Base-by-base conservation (phyloP, 2,888 invertebrate species). In the Dynastes grantii region DNA sequence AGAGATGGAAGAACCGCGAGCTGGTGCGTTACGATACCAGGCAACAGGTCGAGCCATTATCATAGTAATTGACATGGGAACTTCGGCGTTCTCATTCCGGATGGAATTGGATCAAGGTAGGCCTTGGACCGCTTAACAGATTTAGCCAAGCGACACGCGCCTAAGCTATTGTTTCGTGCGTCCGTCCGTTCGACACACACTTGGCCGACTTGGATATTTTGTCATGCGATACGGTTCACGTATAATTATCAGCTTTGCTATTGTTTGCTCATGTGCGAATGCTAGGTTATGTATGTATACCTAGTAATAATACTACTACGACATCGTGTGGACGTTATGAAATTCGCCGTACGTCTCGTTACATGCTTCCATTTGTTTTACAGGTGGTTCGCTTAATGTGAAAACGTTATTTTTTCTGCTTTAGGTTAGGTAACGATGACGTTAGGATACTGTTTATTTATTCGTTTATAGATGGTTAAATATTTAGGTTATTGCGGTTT, bases 1-100 rank as follows among this genome's bases (percentile, higher is more conserved):
- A 55, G 16, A n/a, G 27, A 53, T 49, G 13, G 22, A 6, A 70
- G 32, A 22, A 13, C 13, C 37, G 40, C 49, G 49, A 68, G 16
- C 49, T 11, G 45, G 45, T 45, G 16, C 68, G 40, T 16, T 45
- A 37, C 32, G 32, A 70, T 70, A 51, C 51, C 16, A 5, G 32
- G 70, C 63, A 67, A 78, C 53, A 70, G 78, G 37, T 45, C 71
- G 32, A 45, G 79, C 77, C 76, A 79, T 81, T 81, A 67, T 40
- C 45, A 8, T 45, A n/a, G 82, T 86, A 86, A 87, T 87, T 86
- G 86, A 86, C 86, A 87, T 87, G 87, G 86, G 87, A 87, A 87
- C 85, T 84, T 82, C 80, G 79, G 83, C 84, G 85, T 86, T 86
- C 87, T 84, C 85, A 85, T 87, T 87, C 85, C 85, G 85, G 82